phyloP scores from a whole-genome alignment of 2,888 invertebrate genomes.

The Gryllus longicercus region DNA sequence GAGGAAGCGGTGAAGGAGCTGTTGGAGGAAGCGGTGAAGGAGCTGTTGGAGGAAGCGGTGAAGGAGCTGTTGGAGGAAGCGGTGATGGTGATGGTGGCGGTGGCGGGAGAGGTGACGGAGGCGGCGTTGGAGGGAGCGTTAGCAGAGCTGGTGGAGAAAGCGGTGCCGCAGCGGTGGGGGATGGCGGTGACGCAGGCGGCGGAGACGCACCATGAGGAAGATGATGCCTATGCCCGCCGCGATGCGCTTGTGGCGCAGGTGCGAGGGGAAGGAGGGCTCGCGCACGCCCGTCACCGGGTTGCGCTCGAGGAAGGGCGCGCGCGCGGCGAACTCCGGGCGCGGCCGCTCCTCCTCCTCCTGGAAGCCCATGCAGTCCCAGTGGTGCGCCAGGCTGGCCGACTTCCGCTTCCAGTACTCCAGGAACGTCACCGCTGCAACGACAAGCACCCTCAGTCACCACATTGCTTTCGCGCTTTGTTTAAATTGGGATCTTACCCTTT shows the following conservation, averaged over 20 bases:
- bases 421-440: slow-evolving; percentile 52
- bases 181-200: too few species aligned
- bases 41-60: too few species aligned
- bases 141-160: too few species aligned
- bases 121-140: too few species aligned
- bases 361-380: slow-evolving; percentile 56
- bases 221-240: slow-evolving; percentile 53
- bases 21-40: too few species aligned
- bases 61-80: too few species aligned
- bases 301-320: slow-evolving; percentile 50
- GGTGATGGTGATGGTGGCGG: too few species aligned
- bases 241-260: slow-evolving; percentile 50
- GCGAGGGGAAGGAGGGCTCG: slow-evolving; percentile 53
- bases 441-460: background rate
- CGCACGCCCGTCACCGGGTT: slow-evolving; percentile 56
- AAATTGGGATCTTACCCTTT: too few species aligned
- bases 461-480: too few species aligned
- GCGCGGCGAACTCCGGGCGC: slow-evolving; percentile 55
- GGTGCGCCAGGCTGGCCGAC: slow-evolving; percentile 53
- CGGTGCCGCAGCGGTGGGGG: too few species aligned
- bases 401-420: slow-evolving; percentile 58
- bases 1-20: too few species aligned
- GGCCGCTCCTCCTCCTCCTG: slow-evolving; percentile 56
- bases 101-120: too few species aligned
- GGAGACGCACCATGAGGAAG: slow-evolving; percentile 50